These are phyloP conservation scores for Panagrolaimus sp. DNA, from an alignment of 1,140 invertebrate genomes.

Conservation along the genomic window DNA sequence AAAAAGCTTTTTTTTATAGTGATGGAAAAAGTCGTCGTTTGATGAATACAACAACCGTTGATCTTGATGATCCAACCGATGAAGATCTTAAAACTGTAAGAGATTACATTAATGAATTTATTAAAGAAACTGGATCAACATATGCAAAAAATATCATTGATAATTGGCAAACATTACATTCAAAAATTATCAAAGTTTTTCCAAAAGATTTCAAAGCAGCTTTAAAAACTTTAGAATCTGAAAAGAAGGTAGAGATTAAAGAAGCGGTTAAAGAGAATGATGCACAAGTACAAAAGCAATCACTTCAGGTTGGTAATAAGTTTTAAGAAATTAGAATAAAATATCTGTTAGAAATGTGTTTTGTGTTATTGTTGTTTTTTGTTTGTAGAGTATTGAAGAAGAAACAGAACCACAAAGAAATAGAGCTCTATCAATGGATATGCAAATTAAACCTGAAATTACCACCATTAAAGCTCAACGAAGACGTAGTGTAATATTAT, in stretches of 20 bases:
- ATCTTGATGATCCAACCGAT: constrained; percentile 56
- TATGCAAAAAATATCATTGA: constrained; percentile 74
- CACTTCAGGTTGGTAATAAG: constrained; percentile 21
- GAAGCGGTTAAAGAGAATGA: constrained; percentile 45
- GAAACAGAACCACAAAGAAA: constrained; percentile 18
- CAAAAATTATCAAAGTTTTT: constrained; percentile 84
- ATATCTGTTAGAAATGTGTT: background rate
- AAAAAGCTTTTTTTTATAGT: constrained; percentile 21
- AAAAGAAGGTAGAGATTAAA: constrained; percentile 45
- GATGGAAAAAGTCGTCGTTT: constrained; percentile 26
- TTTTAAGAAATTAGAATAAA: background rate
- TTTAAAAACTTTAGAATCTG: constrained; percentile 68
- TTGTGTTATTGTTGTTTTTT: background rate
- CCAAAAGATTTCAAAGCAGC: constrained; percentile 92
- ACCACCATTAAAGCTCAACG: constrained; percentile 24
- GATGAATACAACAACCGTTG: constrained; percentile 55
- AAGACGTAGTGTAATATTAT: constrained; percentile 35
- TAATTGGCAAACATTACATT: constrained; percentile 73
- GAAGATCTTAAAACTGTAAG: constrained; percentile 78
- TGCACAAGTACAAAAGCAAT: constrained; percentile 14
- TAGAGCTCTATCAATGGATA: constrained; percentile 54
- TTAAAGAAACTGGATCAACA: constrained; percentile 78
- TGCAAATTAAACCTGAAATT: constrained; percentile 46
- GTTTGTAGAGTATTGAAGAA: constrained; percentile 10
- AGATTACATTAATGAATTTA: constrained; percentile 76